Evolutionary conservation across 1,140 invertebrate species (phyloP).

Genomic region (Aphaenogaster floridana): DNA sequence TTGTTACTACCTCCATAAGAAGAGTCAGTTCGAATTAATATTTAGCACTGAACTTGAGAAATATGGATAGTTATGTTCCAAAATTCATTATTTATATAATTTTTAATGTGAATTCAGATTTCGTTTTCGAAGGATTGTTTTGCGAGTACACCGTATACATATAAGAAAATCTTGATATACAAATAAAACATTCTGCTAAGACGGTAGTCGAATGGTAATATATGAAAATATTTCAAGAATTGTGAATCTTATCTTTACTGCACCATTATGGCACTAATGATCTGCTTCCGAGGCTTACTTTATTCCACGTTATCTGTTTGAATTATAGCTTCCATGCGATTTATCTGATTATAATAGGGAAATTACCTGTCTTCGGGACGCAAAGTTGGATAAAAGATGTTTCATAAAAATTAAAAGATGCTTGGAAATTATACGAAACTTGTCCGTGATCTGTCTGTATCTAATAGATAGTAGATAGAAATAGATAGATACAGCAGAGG

Average conservation of each 20-base stretch:
- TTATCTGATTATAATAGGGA: slow-evolving; percentile 50
- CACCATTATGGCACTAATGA: slow-evolving; percentile 59
- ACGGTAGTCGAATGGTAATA: slow-evolving; percentile 54
- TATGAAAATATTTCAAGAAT: slow-evolving; percentile 42
- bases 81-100: neutral
- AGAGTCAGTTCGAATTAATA: neutral
- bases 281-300: slow-evolving; percentile 39
- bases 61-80: neutral
- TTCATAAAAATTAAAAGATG: neutral
- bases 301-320: slow-evolving; percentile 56
- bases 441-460: neutral
- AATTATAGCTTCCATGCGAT: slow-evolving; percentile 56
- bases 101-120: neutral
- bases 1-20: neutral
- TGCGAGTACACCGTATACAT: neutral
- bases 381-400: slow-evolving; percentile 31
- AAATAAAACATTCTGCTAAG: neutral
- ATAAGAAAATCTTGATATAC: neutral
- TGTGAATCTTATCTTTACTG: slow-evolving; percentile 50
- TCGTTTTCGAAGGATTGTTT: neutral
- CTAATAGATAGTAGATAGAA: neutral
- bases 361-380: slow-evolving; percentile 29
- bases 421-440: slow-evolving; percentile 1
- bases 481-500: neutral
- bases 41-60: neutral